Evolutionary conservation across 2,888 invertebrate genomes (phyloP).

Genomic region (Cabera pusaria): DNA sequence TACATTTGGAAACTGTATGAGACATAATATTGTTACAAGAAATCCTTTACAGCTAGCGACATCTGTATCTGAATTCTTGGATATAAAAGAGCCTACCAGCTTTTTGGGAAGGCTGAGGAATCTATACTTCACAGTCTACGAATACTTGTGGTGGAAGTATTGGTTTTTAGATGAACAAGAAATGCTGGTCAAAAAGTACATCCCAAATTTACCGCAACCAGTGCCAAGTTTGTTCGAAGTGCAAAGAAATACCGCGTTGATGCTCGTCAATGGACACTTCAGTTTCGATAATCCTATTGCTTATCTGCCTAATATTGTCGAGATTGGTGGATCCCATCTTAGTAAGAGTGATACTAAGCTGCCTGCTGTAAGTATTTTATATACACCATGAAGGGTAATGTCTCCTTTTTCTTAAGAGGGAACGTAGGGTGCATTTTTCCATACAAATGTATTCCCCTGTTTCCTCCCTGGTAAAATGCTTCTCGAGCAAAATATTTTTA

Average conservation of each 20-base stretch:
- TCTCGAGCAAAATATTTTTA: too few species aligned
- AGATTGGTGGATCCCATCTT: conserved; percentile 83
- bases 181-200: conserved; percentile 56
- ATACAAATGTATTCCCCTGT: too few species aligned
- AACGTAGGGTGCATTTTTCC: too few species aligned
- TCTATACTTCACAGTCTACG: conserved; percentile 64
- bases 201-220: conserved; percentile 57
- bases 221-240: conserved; percentile 65
- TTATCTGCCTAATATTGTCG: conserved; percentile 79
- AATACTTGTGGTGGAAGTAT: conserved; percentile 65
- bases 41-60: conserved; percentile 71
- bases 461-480: too few species aligned
- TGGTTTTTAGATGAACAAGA: conserved; percentile 67
- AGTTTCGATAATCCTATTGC: conserved; percentile 73
- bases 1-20: conserved; percentile 71
- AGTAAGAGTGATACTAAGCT: conserved; percentile 51
- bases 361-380: conserved; percentile 52
- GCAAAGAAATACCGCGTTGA: conserved; percentile 64
- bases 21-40: conserved; percentile 58
- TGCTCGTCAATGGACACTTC: conserved; percentile 77
- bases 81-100: conserved; percentile 69
- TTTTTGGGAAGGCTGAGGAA: conserved; percentile 80
- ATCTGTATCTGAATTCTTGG: conserved; percentile 61
- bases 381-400: too few species aligned
- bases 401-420: too few species aligned